These are phyloP conservation scores for Paramormyrops kingsleyae DNA, from an alignment of 2,113 vertebrate species.

Conservation along the genomic window DNA sequence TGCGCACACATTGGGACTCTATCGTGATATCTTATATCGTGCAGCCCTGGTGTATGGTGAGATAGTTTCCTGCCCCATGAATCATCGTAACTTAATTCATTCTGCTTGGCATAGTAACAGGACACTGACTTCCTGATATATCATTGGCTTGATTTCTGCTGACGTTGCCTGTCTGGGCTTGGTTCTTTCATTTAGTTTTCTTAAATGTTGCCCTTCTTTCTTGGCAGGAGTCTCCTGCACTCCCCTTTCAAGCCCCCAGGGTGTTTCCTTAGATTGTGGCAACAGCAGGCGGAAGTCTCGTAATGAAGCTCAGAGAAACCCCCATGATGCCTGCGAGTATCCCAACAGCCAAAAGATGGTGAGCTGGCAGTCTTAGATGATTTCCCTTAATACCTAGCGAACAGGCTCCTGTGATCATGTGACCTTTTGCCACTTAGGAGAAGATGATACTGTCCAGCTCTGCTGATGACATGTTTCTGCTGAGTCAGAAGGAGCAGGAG, in stretches of 20 bases:
- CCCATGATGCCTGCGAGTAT: neutral
- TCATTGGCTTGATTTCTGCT: neutral
- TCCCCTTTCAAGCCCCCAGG: slow-evolving; percentile 36
- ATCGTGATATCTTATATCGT: neutral
- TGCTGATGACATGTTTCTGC: slow-evolving; percentile 61
- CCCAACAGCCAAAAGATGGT: neutral
- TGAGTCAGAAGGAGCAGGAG: slow-evolving; percentile 58
- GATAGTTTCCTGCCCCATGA: neutral
- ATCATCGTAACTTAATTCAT: neutral
- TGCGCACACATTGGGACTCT: neutral
- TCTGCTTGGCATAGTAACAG: neutral
- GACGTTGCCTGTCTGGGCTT: neutral
- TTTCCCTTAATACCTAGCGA: neutral
- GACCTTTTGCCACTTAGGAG: slow-evolving; percentile 46
- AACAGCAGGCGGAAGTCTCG: slow-evolving; percentile 21
- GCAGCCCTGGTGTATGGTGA: neutral
- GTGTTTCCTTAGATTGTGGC: slow-evolving; percentile 50
- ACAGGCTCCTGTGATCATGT: neutral
- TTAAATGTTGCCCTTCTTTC: neutral
- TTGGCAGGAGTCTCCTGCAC: slow-evolving; percentile 62
- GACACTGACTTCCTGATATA: neutral
- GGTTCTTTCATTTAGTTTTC: neutral
- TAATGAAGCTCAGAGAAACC: neutral
- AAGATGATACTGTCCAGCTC: slow-evolving; percentile 64
- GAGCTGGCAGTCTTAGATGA: neutral